Base-by-base conservation (phyloP, 2,113 vertebrate genomes). In the Tonatia bakeri region DNA sequence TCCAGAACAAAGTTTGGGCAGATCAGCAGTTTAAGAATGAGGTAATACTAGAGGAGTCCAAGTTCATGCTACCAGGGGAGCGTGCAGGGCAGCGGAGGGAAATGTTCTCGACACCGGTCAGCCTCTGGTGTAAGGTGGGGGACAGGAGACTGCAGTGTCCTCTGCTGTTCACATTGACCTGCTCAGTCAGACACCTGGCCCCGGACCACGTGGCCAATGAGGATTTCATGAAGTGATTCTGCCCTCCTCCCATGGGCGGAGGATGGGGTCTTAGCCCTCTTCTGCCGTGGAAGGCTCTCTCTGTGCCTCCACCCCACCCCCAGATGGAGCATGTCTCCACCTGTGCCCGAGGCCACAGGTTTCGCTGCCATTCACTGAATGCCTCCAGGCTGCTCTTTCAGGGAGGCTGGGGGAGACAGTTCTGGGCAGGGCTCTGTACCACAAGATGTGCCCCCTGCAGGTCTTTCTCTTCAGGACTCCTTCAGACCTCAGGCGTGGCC, bases 401-500 rank as follows among this genome's bases (percentile, higher is more conserved):
- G 52, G 52, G 33, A 11, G 14, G 40, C 14, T 13, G 54, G 2
- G 7, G 38, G 1, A 43, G n/a, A 24, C 47, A 4, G 5, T 59
- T 5, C 8, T 31, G 31, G 11, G 12, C 20, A 1, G 14, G 8
- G 13, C 52, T 77, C 45, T 22, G 15, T 24, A 31, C 16, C 20
- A 36, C 33, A 31, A n/a, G 31, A 11, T 26, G 31, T 85, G 7
- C 40, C 4, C 15, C 16, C 17, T n/a, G 4, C 1, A 19, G 38
- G 0, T 22, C 31, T 87, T 87, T 86, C 26, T 7, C 70, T 28
- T 87, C 4, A 45, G 22, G 15, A 43, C 4, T 59, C 8, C 2
- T 0, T 19, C 16, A 90, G 9, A 3, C 43, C 40, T 8, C 56
- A 26, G 3, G 1, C 0, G 19, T 86, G 16, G 2, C 8, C 3